phyloP scores from a whole-genome alignment of 2,888 invertebrate genomes.

The Drosophila suboccidentalis region DNA sequence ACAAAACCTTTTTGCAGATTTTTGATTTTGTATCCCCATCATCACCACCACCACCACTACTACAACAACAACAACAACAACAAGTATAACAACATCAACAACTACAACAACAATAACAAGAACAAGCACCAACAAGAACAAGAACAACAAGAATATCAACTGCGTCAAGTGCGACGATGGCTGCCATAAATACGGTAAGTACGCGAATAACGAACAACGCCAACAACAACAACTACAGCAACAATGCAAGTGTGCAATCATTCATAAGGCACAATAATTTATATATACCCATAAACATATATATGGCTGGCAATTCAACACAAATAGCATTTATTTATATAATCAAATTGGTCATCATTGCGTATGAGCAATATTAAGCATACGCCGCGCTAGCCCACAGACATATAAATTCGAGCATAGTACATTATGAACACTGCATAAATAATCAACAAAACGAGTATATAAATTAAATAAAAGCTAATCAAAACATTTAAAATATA shows the following conservation, averaged over 20 bases:
- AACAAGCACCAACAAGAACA: constrained; percentile 54
- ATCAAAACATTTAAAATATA: constrained; percentile 35
- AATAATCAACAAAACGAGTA: constrained; percentile 41
- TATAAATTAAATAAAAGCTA: constrained; percentile 40
- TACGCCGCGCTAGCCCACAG: constrained; percentile 19
- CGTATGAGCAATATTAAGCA: constrained; percentile 49
- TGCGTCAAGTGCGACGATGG: constrained; percentile 82
- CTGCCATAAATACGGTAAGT: constrained; percentile 86
- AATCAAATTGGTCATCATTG: constrained; percentile 45
- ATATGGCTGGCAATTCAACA: constrained; percentile 29
- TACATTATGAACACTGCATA: constrained; percentile 26
- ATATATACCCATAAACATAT: constrained; percentile 21
- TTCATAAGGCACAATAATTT: constrained; percentile 52
- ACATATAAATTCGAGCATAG: background rate
- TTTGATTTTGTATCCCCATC: constrained; percentile 84
- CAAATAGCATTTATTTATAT: constrained; percentile 50
- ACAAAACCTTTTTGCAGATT: constrained; percentile 83
- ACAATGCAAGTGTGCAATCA: constrained; percentile 60
- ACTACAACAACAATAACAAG: constrained; percentile 66
- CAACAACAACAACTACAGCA: constrained; percentile 29
- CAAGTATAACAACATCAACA: constrained; percentile 37
- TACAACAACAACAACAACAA: constrained; percentile 53
- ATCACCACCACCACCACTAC: constrained; percentile 77
- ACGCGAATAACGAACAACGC: constrained; percentile 50
- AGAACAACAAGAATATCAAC: constrained; percentile 72